Percentiles rank a stretch among this genome's conserved stretches.
Evolutionary conservation across 92 coral and sea anemone genomes (phyloP).

Genomic region (Parazoanthus swiftii): DNA sequence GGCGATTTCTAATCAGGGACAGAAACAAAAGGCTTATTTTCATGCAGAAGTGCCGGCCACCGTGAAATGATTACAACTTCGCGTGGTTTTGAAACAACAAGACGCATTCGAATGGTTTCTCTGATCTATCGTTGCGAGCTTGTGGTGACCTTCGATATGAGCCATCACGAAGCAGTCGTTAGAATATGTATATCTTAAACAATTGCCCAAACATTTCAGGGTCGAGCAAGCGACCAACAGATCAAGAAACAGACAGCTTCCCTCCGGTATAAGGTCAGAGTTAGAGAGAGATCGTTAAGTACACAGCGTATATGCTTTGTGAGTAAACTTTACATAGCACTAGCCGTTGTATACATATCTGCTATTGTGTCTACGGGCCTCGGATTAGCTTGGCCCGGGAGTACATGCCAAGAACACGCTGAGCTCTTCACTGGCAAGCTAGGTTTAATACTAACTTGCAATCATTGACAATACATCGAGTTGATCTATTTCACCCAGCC

Average conservation of each 20-base stretch:
- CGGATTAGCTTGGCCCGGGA: conserved; percentile 13
- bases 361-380: conserved; percentile 20
- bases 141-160: neutral
- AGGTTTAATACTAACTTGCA: conserved; percentile 4
- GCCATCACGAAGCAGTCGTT: neutral
- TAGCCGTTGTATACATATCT: conserved; percentile 25
- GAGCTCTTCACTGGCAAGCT: conserved; percentile 4
- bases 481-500: conserved; percentile 35
- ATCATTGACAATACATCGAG: neutral
- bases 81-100: conserved; percentile 9
- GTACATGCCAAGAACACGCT: conserved; percentile 26
- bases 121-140: neutral
- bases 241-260: neutral
- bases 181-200: neutral
- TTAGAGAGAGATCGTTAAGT: conserved; percentile 23
- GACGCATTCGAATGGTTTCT: conserved; percentile 31
- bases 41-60: neutral
- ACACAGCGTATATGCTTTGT: neutral
- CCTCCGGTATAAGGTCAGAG: neutral
- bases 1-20: conserved; percentile 16
- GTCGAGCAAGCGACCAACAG: conserved; percentile 7
- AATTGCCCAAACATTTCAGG: neutral
- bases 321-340: neutral
- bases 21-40: neutral
- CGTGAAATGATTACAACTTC: conserved; percentile 25